Evolutionary conservation across 2,797 vertebrate genomes (phyloP).

Genomic region (Chromobotia macracanthus): DNA sequence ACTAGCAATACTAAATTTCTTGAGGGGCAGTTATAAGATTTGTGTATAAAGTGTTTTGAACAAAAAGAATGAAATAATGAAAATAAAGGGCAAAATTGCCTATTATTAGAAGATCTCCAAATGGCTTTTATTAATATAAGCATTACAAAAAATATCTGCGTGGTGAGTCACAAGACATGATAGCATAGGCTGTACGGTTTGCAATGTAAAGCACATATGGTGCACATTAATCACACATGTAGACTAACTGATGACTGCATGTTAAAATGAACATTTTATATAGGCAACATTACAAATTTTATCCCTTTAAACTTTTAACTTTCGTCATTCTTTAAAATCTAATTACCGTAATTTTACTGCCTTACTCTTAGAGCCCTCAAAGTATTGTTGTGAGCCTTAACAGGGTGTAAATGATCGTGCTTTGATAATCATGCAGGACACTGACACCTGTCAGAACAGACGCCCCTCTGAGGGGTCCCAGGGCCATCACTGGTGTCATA

Average conservation of each 20-base stretch:
- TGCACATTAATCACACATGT: conserved; percentile 27
- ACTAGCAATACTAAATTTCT: too few relatives aligned
- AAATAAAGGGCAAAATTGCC: not conserved
- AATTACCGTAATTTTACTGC: not conserved
- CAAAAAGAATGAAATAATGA: not conserved
- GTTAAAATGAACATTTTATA: conserved; percentile 21
- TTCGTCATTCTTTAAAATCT: not conserved
- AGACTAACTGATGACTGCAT: conserved; percentile 7
- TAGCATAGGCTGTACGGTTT: conserved; percentile 4
- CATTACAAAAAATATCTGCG: conserved; percentile 32
- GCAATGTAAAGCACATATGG: conserved; percentile 18
- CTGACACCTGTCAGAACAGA: conserved; percentile 71
- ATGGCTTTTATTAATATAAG: conserved; percentile 6
- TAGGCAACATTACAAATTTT: conserved; percentile 12
- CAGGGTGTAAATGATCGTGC: not conserved
- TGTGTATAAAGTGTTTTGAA: too few relatives aligned
- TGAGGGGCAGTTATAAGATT: too few relatives aligned
- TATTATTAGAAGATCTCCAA: not conserved
- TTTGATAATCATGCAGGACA: conserved; percentile 40
- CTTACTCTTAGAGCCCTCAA: not conserved
- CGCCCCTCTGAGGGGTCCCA: conserved; percentile 32
- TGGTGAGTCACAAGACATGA: conserved; percentile 31
- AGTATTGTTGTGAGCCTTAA: not conserved
- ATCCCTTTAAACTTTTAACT: conserved; percentile 2
- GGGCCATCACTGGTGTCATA: conserved; percentile 55